Conservation (phyloP, 2,888 invertebrate species). For the Agrochola lota region DNA sequence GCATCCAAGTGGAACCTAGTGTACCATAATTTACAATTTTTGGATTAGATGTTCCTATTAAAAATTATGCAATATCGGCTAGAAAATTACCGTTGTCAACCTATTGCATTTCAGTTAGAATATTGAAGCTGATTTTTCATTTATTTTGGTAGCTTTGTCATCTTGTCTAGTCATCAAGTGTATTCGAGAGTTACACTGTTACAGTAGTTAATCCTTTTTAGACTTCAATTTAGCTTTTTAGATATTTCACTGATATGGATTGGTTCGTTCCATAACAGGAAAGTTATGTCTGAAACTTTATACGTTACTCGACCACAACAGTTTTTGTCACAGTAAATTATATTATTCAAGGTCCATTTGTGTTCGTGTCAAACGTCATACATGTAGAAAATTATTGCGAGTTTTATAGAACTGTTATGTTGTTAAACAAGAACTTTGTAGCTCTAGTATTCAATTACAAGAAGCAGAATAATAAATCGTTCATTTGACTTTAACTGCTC, state of each 20-base stretch:
- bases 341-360: conserved; percentile 23
- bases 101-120: background rate
- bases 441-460: conserved; percentile 52
- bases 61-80: conserved; percentile 8
- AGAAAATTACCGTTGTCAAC: background rate
- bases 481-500: conserved; percentile 52
- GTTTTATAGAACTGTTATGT: conserved; percentile 35
- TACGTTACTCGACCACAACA: background rate
- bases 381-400: conserved; percentile 29
- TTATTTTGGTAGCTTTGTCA: background rate
- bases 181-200: background rate
- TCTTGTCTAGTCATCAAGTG: background rate
- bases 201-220: background rate
- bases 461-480: conserved; percentile 53
- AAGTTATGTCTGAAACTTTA: background rate
- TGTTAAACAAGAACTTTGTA: conserved; percentile 36
- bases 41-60: conserved; percentile 36
- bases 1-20: conserved; percentile 57
- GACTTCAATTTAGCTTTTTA: background rate
- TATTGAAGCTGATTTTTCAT: background rate
- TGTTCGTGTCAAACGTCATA: conserved; percentile 41
- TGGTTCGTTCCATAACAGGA: background rate
- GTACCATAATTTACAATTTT: conserved; percentile 44
- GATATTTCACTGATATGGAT: background rate
- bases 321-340: conserved; percentile 1